phyloP scores from a whole-genome alignment of 2,797 vertebrate species.

The Tokudaia tokunoshimensis region DNA sequence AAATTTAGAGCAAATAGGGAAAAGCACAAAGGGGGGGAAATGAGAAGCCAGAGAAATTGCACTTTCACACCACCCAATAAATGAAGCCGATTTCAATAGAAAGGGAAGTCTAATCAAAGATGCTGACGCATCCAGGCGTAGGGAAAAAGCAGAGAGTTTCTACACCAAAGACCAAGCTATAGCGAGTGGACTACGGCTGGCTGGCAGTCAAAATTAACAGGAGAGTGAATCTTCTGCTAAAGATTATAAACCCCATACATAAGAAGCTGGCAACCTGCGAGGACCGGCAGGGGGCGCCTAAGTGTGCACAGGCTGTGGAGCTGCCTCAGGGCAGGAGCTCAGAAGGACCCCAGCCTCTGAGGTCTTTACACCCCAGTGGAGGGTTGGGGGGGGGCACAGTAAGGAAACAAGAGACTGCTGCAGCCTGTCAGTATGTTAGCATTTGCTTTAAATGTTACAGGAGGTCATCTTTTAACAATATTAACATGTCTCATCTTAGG shows the following conservation, averaged over 20 bases:
- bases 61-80: not conserved
- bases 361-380: not conserved
- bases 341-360: not conserved
- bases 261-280: not conserved
- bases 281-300: not conserved
- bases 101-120: not conserved
- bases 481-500: not conserved
- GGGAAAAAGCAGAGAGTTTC: not conserved
- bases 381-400: not conserved
- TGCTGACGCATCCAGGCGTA: not conserved
- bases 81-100: not conserved
- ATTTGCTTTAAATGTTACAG: not conserved
- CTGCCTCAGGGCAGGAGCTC: not conserved
- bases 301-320: not conserved
- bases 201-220: not conserved
- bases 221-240: not conserved
- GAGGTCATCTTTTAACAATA: constrained; percentile 23
- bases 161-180: not conserved
- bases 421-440: not conserved
- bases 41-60: not conserved
- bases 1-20: constrained; percentile 11
- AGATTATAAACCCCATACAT: not conserved
- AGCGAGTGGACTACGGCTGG: not conserved
- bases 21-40: not conserved
- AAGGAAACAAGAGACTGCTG: not conserved